Evolutionary conservation across 2,797 vertebrate species (phyloP).

Genomic region (Fistularia commersonii): DNA sequence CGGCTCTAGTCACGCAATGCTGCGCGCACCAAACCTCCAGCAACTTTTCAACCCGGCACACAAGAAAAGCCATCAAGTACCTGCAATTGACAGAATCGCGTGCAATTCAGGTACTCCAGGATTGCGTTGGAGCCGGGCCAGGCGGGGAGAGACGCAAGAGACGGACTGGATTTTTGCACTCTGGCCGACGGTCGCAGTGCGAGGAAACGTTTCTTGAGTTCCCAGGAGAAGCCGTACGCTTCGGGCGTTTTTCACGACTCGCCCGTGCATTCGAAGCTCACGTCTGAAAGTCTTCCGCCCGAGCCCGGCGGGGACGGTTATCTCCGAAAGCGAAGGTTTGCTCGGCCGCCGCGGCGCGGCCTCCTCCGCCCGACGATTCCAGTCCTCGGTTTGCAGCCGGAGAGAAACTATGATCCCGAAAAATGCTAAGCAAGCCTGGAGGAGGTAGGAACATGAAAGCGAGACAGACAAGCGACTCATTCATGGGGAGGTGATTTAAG

Average conservation of each 20-base stretch:
- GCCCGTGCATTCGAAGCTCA: conserved; percentile 25
- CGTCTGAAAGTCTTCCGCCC: too few relatives aligned
- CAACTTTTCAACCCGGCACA: conserved; percentile 61
- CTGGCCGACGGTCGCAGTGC: too few relatives aligned
- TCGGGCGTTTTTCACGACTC: background rate
- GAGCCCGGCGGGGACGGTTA: too few relatives aligned
- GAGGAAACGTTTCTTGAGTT: too few relatives aligned
- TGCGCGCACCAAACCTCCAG: conserved; percentile 61
- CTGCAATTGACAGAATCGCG: conserved; percentile 77
- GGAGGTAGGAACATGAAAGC: conserved; percentile 74
- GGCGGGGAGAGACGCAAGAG: conserved; percentile 46
- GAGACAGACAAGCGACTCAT: conserved; percentile 76
- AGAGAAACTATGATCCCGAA: conserved; percentile 52
- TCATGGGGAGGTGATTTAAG: conserved; percentile 76
- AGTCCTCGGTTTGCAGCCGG: conserved; percentile 51
- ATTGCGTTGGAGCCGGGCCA: conserved; percentile 64
- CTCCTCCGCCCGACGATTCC: conserved; percentile 55
- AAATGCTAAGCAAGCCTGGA: conserved; percentile 72
- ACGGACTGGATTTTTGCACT: conserved; percentile 50
- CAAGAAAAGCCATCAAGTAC: conserved; percentile 71
- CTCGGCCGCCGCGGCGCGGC: too few relatives aligned
- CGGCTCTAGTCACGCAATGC: conserved; percentile 77
- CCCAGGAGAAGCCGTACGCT: too few relatives aligned
- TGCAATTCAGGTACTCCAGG: conserved; percentile 76
- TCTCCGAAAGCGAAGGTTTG: too few relatives aligned